phyloP scores from a whole-genome alignment of 2,797 vertebrate species.

The Urophycis tenuis region DNA sequence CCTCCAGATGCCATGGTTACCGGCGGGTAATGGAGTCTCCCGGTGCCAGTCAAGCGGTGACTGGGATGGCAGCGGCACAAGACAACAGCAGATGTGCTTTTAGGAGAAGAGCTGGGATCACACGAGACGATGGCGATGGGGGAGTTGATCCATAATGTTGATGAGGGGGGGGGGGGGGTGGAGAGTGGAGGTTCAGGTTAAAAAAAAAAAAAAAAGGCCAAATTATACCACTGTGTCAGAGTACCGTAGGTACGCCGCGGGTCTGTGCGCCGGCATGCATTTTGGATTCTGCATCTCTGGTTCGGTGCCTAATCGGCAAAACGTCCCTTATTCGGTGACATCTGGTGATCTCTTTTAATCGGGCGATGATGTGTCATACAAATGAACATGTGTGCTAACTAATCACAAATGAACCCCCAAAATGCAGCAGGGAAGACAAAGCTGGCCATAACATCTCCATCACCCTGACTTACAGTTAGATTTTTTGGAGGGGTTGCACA shows the following conservation, averaged over 20 bases:
- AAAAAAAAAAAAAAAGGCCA: background rate
- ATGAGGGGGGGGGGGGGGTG: conserved; percentile 20
- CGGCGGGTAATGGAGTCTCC: conserved; percentile 59
- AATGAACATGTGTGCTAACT: conserved; percentile 6
- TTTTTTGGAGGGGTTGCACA: background rate
- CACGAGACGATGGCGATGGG: conserved; percentile 33
- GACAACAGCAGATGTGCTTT: conserved; percentile 67
- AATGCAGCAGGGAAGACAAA: background rate
- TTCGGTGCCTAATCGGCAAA: background rate
- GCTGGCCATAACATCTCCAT: background rate
- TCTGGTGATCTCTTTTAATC: background rate
- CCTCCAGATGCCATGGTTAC: conserved; percentile 63
- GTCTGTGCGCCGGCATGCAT: background rate
- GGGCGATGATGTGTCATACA: conserved; percentile 16
- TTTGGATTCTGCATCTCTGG: background rate
- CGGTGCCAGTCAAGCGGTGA: conserved; percentile 58
- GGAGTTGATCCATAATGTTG: conserved; percentile 26
- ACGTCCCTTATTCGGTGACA: background rate
- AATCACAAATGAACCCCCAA: background rate
- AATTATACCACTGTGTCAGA: background rate
- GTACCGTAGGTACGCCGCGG: background rate
- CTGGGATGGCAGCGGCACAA: conserved; percentile 58
- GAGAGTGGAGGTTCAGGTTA: background rate
- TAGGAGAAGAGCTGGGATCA: conserved; percentile 45
- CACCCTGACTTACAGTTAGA: background rate